A percentile compares a stretch with the other conserved stretches of the same genome.
Evolutionary conservation across 2,888 invertebrate genomes (phyloP).

Genomic region (Crossocerus cetratus): DNA sequence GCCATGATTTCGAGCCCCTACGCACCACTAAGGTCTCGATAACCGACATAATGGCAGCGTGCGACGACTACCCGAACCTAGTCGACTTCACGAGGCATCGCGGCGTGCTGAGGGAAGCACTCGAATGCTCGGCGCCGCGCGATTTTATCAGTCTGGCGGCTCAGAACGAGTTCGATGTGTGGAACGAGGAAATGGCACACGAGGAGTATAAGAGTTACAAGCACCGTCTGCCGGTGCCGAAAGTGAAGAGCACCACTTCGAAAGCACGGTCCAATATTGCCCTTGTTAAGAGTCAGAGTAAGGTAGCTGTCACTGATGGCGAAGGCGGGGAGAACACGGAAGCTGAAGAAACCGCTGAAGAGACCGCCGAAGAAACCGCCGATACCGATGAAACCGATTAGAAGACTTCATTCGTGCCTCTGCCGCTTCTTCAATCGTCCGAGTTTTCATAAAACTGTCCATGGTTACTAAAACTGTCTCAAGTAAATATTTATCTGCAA

Average conservation of each 20-base stretch:
- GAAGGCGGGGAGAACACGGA: conserved; percentile 19
- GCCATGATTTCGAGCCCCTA: conserved; percentile 5
- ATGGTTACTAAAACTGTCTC: too few species aligned
- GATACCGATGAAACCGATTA: background rate
- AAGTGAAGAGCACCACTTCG: background rate
- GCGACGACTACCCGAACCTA: conserved; percentile 62
- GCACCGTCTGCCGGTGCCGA: conserved; percentile 44
- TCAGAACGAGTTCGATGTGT: conserved; percentile 48
- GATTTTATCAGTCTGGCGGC: conserved; percentile 57
- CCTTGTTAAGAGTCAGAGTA: too few species aligned
- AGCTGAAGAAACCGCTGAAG: conserved; percentile 18
- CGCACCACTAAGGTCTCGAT: conserved; percentile 28
- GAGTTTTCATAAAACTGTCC: too few species aligned
- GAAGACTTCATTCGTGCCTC: too few species aligned
- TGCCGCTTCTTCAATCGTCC: too few species aligned
- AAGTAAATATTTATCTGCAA: too few species aligned
- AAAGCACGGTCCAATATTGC: too few species aligned
- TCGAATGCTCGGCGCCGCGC: conserved; percentile 47
- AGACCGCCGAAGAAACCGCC: conserved; percentile 7
- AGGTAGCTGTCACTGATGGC: conserved; percentile 16
- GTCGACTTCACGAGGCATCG: conserved; percentile 57
- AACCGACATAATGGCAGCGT: conserved; percentile 41
- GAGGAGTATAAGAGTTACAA: conserved; percentile 55
- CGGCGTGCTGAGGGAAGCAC: conserved; percentile 14
- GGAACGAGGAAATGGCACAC: conserved; percentile 54